Conservation (phyloP, 2,888 invertebrate genomes). For the Smittia aterrima region DNA sequence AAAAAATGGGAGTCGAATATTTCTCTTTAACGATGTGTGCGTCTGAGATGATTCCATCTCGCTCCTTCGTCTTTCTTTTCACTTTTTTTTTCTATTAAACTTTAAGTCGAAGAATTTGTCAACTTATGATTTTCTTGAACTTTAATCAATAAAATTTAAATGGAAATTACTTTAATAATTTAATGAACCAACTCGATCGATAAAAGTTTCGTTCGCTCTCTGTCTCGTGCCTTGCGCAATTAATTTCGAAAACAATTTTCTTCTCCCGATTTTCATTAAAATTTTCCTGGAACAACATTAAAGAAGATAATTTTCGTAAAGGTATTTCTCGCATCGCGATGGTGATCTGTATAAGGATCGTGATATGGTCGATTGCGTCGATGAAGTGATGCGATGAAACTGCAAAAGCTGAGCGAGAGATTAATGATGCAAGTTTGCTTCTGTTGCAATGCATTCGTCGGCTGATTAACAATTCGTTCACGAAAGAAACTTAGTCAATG, state of each 20-base stretch:
- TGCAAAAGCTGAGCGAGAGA: too few species aligned
- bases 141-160: conserved; percentile 7
- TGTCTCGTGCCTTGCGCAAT: background rate
- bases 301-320: background rate
- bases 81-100: background rate
- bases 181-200: background rate
- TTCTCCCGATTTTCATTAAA: conserved; percentile 24
- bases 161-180: background rate
- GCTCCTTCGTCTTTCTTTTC: background rate
- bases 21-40: background rate
- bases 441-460: background rate
- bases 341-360: background rate
- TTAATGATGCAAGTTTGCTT: background rate
- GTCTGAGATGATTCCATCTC: conserved; percentile 5
- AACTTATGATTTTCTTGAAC: background rate
- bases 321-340: background rate
- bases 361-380: background rate
- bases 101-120: conserved; percentile 15
- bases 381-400: too few species aligned
- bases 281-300: conserved; percentile 12
- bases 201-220: too few species aligned
- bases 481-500: background rate
- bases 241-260: background rate
- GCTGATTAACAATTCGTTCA: background rate
- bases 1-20: conserved; percentile 35